Evolutionary conservation across 2,113 vertebrate genomes (phyloP).

Genomic region (Benthochromis sp.): DNA sequence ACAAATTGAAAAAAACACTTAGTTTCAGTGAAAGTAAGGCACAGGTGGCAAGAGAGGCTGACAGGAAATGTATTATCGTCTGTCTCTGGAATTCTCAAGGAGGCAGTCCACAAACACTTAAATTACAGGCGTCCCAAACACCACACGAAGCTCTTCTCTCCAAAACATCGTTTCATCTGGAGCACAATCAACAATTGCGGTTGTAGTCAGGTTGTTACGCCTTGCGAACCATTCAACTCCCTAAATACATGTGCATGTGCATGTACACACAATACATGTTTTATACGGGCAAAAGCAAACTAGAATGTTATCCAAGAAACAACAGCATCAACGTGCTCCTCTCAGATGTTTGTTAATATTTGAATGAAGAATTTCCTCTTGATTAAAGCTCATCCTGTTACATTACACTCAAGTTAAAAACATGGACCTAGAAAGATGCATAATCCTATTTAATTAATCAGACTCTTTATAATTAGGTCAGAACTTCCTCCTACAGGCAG

Average conservation of each 20-base stretch:
- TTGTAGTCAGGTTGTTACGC: not conserved
- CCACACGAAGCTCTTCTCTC: not conserved
- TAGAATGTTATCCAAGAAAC: not conserved
- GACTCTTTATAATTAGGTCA: not conserved
- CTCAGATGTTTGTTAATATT: not conserved
- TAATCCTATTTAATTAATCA: not conserved
- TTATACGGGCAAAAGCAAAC: not conserved
- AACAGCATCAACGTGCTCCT: not conserved
- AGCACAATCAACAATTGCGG: not conserved
- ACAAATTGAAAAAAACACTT: not conserved
- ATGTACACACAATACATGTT: not conserved
- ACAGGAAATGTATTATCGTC: not conserved
- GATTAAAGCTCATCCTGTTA: not conserved
- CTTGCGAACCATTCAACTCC: not conserved
- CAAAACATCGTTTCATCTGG: not conserved
- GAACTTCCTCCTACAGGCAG: not conserved
- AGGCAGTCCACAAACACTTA: not conserved
- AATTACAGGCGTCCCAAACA: not conserved
- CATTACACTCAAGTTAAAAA: not conserved
- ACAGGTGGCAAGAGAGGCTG: not conserved
- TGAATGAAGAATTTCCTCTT: not conserved
- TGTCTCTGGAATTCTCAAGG: not conserved
- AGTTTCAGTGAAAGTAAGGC: not conserved
- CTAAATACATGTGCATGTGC: not conserved
- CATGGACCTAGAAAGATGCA: not conserved